Base-by-base conservation (phyloP, 2,888 invertebrate genomes). In the Dendrolimus houi region DNA sequence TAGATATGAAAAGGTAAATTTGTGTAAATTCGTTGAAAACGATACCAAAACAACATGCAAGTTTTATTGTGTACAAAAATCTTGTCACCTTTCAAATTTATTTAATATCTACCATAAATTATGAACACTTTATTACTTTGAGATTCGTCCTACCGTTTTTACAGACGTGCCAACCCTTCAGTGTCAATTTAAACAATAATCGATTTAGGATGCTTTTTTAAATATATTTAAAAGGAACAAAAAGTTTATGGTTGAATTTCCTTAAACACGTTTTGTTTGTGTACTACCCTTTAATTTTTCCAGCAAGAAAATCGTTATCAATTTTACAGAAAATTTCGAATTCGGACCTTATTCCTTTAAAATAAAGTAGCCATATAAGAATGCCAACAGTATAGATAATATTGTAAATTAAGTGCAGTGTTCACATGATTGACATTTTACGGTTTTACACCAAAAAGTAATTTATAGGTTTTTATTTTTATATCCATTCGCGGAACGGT, bases 61-160 rank as follows among this genome's bases (percentile, higher is more conserved):
- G 29, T 29, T 29, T 29, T 29, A 29, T 29, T 29, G 29, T 29
- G 29, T 29, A 29, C 3, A 29, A 29, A 29, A 29, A 29, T 6
- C 29, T 29, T 29, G 29, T 29, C 29, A 29, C 29, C 29, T 29
- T 29, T 29, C 29, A 29, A 29, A 29, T 29, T 29, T 29, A 29
- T 29, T 29, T 29, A 29, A 29, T 29, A 29, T 29, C 3, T 29
- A 29, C n/a, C 17, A 57, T 40, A 58, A 54, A 53, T 56, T 42
- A 14, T 53, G 52, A 13, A n/a, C 57, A 56, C 66, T 73, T 75
- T 74, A 77, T 66, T 57, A 67, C 63, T 63, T 63, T 56, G 72
- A 75, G 79, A 81, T 77, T 71, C 62, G 67, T 74, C 82, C 85
- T 87, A 80, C 87, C 77, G 86, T 83, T 85, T 87, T 85, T 83